These are phyloP conservation scores for Mionectes olivaceus DNA, from an alignment of 2,797 vertebrate genomes.

Conservation along the genomic window DNA sequence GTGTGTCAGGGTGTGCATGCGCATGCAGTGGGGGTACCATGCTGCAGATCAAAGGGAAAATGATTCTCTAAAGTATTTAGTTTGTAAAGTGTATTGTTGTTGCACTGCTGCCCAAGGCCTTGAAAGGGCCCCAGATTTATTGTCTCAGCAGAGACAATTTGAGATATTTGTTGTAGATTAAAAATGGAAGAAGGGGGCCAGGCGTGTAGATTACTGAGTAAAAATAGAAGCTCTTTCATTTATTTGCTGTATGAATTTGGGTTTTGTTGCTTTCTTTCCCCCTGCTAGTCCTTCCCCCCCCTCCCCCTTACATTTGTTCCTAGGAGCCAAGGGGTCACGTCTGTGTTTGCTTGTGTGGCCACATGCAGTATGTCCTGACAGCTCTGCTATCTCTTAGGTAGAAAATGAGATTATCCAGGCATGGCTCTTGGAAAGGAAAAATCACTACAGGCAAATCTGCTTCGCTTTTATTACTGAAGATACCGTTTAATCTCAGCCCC, in stretches of 20 bases:
- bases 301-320: neutral
- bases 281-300: neutral
- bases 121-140: slow-evolving; percentile 55
- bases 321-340: slow-evolving; percentile 21
- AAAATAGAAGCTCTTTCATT: slow-evolving; percentile 32
- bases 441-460: slow-evolving; percentile 33
- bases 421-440: neutral
- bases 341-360: slow-evolving; percentile 56
- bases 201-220: neutral
- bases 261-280: slow-evolving; percentile 11
- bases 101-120: neutral
- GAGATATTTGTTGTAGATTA: slow-evolving; percentile 50
- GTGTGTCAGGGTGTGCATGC: rapidly evolving
- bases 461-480: neutral
- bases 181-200: slow-evolving; percentile 22
- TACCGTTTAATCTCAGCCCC: slow-evolving; percentile 16
- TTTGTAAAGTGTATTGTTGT: slow-evolving; percentile 36
- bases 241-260: slow-evolving; percentile 5
- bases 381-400: slow-evolving; percentile 59
- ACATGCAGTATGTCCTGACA: slow-evolving; percentile 22
- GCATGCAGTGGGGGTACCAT: neutral
- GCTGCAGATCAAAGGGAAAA: slow-evolving; percentile 61
- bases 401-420: slow-evolving; percentile 59
- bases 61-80: slow-evolving; percentile 3
- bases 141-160: neutral